Base-by-base conservation (phyloP, 2,113 vertebrate species). In the Alligator sinensis region DNA sequence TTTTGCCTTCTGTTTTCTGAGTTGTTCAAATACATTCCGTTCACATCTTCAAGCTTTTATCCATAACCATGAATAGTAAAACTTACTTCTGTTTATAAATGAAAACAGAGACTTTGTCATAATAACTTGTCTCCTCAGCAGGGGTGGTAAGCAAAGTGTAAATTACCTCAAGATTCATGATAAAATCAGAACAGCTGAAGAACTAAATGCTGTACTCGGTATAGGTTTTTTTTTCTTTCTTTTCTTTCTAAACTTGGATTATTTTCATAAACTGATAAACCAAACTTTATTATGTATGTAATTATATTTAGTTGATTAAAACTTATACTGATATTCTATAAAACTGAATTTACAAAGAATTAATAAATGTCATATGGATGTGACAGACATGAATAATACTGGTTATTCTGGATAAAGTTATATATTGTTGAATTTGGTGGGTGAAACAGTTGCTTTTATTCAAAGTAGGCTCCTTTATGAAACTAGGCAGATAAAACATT, bases 31-130 rank as follows among this genome's bases (percentile, higher is more conserved):
- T 38, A 2, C 86, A 77, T 17, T 64, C 38, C 77, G 62, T 63
- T 87, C 60, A 88, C 17, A 75, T 85, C 91, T 91, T 62, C 55
- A 77, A 59, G 11, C 3, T 89, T 89, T 94, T 74, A 55, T 82
- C 5, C 66, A 30, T 12, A 86, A 66, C 90, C 77, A 70, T 59
- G 24, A 62, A 12, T 17, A 88, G 58, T 80, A 88, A 88, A 94
- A 91, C 64, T 27, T 5, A 27, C 3, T 75, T 81, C 1, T 68
- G 21, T 61, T 88, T 92, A 80, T 28, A 77, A 89, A 93, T 76
- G 61, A 89, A 80, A 84, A 1, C 0, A 28, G 13, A 80, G 30
- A 25, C 15, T 62, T 59, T 62, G 30, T 61, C 9, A 38, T 60
- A 96, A 91, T 15, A 54, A 86, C 13, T 86, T 25, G 30, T 30